Percentiles rank a stretch among this genome's conserved stretches.
Evolutionary conservation across 2,888 invertebrate species (phyloP).

Genomic region (Sinopyrophorus schimmeli): DNA sequence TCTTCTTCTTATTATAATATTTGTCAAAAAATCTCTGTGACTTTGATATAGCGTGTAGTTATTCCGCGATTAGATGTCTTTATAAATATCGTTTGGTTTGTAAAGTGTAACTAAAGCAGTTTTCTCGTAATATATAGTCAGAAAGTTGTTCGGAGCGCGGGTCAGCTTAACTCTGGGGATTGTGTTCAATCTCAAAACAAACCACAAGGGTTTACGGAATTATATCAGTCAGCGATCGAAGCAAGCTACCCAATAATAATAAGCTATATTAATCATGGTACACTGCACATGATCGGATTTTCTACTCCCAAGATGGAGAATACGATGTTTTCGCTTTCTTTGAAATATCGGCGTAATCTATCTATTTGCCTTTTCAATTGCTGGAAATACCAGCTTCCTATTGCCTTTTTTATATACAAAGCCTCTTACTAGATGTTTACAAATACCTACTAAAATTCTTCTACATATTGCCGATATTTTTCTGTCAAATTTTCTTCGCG

Average conservation of each 20-base stretch:
- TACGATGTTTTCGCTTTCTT: slow-evolving; percentile 14
- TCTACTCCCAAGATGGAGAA: slow-evolving; percentile 15
- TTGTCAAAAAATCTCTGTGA: too few relatives aligned
- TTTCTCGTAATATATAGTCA: slow-evolving; percentile 24
- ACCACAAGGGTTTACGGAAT: slow-evolving; percentile 39
- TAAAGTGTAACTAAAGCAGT: slow-evolving; percentile 20
- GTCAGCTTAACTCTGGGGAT: slow-evolving; percentile 31
- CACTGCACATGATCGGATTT: slow-evolving; percentile 37
- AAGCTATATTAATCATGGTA: slow-evolving; percentile 36
- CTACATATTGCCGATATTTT: too few relatives aligned
- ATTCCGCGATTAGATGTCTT: too few relatives aligned
- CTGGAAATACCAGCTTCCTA: background rate
- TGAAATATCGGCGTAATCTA: slow-evolving; percentile 15
- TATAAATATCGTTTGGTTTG: too few relatives aligned
- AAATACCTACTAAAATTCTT: too few relatives aligned
- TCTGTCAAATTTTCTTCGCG: too few relatives aligned
- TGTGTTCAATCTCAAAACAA: slow-evolving; percentile 41
- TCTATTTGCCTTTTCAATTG: slow-evolving; percentile 19
- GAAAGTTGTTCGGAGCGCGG: slow-evolving; percentile 28
- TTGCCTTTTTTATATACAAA: background rate
- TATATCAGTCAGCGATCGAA: slow-evolving; percentile 38
- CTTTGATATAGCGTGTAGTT: too few relatives aligned
- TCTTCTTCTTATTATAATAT: too few relatives aligned
- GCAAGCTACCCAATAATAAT: slow-evolving; percentile 29
- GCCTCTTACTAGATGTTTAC: too few relatives aligned